Evolutionary conservation across 1,140 invertebrate species (phyloP).

Genomic region (Hesperophylax magnus): DNA sequence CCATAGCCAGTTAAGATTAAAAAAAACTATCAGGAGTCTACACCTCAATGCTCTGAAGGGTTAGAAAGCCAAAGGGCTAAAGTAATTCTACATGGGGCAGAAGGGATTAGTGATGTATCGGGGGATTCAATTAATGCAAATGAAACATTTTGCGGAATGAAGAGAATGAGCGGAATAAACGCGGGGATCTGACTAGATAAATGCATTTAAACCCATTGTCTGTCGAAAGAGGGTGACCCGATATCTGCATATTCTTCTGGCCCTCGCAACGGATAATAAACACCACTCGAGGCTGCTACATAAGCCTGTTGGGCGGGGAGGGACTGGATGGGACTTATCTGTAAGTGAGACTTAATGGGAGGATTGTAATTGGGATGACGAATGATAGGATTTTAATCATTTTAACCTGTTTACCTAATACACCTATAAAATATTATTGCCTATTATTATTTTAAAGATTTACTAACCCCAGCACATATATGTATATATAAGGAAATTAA

Average conservation of each 20-base stretch:
- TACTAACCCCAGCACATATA: no score
- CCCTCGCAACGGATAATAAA: conserved; percentile 22
- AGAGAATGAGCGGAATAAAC: conserved; percentile 11
- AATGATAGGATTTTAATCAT: no score
- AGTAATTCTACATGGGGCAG: conserved; percentile 22
- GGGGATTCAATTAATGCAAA: conserved; percentile 53
- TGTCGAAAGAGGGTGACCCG: conserved; percentile 6
- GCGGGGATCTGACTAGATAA: conserved; percentile 49
- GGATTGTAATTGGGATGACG: not conserved
- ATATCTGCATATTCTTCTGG: conserved; percentile 1
- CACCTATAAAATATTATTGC: no score
- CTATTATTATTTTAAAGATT: no score
- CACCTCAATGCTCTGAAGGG: not conserved
- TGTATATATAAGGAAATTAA: no score
- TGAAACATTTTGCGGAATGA: conserved; percentile 48
- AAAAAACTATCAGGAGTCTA: no score
- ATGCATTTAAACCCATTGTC: conserved; percentile 48
- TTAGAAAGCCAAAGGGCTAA: conserved; percentile 4
- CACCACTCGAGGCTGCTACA: not conserved
- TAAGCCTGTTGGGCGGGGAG: not conserved
- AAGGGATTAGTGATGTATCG: conserved; percentile 27
- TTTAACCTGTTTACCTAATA: no score
- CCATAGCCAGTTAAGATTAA: no score
- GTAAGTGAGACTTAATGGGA: not conserved
- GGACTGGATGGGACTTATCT: not conserved